Evolutionary conservation across 2,888 invertebrate species (phyloP).

Genomic region (Drosophila tripunctata): DNA sequence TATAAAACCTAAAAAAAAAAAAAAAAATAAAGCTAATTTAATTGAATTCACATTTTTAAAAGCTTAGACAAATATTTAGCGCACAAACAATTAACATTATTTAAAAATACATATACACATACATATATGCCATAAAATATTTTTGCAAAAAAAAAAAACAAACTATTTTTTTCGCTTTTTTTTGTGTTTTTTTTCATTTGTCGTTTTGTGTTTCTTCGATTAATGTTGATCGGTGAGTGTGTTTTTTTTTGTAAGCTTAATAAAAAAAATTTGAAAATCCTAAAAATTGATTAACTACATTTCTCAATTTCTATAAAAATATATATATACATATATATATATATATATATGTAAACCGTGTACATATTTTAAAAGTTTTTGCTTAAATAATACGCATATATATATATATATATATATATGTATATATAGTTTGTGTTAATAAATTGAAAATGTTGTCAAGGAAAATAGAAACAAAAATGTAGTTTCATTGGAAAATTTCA

Average conservation of each 20-base stretch:
- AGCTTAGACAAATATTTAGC: conserved; percentile 46
- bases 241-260: conserved; percentile 43
- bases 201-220: conserved; percentile 8
- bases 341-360: conserved; percentile 8
- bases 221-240: conserved; percentile 46
- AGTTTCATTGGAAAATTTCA: conserved; percentile 18
- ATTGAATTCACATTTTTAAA: not conserved
- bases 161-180: conserved; percentile 8
- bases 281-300: conserved; percentile 71
- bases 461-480: conserved; percentile 15
- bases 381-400: conserved; percentile 47
- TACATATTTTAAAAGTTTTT: conserved; percentile 9
- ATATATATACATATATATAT: conserved; percentile 8
- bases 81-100: conserved; percentile 5
- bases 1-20: not conserved
- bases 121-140: conserved; percentile 12
- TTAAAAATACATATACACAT: conserved; percentile 9
- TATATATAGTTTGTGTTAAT: conserved; percentile 14
- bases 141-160: conserved; percentile 2
- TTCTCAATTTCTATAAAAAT: conserved; percentile 31
- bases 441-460: conserved; percentile 24
- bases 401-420: no score
- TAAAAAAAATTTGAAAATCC: conserved; percentile 66
- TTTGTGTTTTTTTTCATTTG: not conserved
- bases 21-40: not conserved